phyloP scores from a whole-genome alignment of 2,888 invertebrate genomes.

The Diarsia dahlii region DNA sequence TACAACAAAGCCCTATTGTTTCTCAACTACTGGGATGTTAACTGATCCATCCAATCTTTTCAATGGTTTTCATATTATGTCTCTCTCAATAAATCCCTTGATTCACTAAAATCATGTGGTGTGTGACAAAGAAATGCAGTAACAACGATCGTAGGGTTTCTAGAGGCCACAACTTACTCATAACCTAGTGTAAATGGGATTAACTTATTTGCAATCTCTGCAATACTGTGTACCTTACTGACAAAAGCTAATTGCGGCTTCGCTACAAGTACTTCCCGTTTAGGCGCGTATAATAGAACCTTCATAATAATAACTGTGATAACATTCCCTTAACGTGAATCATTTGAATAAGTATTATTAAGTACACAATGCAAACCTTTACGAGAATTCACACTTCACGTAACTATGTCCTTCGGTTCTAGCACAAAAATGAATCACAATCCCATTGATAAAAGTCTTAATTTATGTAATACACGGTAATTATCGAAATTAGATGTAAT shows the following conservation, averaged over 20 bases:
- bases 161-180: conserved; percentile 64
- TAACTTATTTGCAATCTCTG: conserved; percentile 58
- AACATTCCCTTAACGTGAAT: conserved; percentile 88
- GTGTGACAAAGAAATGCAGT: conserved; percentile 40
- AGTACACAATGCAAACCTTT: conserved; percentile 78
- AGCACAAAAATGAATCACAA: conserved; percentile 69
- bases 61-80: conserved; percentile 9
- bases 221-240: conserved; percentile 47
- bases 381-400: conserved; percentile 65
- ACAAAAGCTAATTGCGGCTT: conserved; percentile 63
- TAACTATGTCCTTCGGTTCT: conserved; percentile 64
- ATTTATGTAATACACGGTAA: conserved; percentile 73
- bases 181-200: conserved; percentile 76
- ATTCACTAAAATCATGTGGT: conserved; percentile 9
- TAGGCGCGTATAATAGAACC: conserved; percentile 77
- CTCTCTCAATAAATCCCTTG: conserved; percentile 18
- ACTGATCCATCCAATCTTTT: conserved; percentile 18
- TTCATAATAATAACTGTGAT: conserved; percentile 80
- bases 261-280: conserved; percentile 78
- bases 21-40: conserved; percentile 6
- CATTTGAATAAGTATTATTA: conserved; percentile 79
- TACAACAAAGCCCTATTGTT: conserved; percentile 59
- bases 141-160: conserved; percentile 75
- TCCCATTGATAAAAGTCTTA: conserved; percentile 80
- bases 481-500: conserved; percentile 80